Conservation (phyloP, 2,888 invertebrate species). For the Tetropium fuscum region DNA sequence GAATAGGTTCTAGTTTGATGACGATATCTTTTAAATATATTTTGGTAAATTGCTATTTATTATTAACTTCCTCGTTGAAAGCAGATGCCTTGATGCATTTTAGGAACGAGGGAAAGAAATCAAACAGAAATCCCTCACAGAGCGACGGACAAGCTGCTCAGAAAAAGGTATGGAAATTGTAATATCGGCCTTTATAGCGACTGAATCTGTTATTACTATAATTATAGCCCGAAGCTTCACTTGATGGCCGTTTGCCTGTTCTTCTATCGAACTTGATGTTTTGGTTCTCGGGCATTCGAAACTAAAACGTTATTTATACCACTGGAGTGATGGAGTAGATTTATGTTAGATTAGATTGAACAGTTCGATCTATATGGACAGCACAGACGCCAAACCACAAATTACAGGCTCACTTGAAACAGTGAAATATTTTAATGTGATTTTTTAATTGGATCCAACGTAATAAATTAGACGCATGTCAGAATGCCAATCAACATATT, state of each 20-base stretch:
- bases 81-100: background rate
- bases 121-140: constrained; percentile 42
- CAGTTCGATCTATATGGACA: constrained; percentile 50
- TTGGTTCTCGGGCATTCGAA: constrained; percentile 36
- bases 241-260: constrained; percentile 59
- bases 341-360: constrained; percentile 54
- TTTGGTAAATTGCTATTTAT: too few relatives aligned
- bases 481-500: too few relatives aligned
- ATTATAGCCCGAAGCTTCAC: constrained; percentile 60
- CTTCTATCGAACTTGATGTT: constrained; percentile 40
- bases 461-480: constrained; percentile 44
- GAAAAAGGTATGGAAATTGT: constrained; percentile 58
- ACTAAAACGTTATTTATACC: constrained; percentile 51
- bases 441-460: constrained; percentile 43
- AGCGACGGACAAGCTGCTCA: constrained; percentile 29
- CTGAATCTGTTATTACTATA: constrained; percentile 65
- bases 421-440: constrained; percentile 33
- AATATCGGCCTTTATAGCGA: constrained; percentile 60
- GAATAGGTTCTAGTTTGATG: too few relatives aligned
- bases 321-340: constrained; percentile 45
- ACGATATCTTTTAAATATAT: too few relatives aligned
- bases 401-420: constrained; percentile 44
- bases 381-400: constrained; percentile 48
- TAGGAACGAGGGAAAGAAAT: constrained; percentile 30
- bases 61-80: background rate